phyloP scores from a whole-genome alignment of 2,797 vertebrate species.

The Rhinoraja longicauda region DNA sequence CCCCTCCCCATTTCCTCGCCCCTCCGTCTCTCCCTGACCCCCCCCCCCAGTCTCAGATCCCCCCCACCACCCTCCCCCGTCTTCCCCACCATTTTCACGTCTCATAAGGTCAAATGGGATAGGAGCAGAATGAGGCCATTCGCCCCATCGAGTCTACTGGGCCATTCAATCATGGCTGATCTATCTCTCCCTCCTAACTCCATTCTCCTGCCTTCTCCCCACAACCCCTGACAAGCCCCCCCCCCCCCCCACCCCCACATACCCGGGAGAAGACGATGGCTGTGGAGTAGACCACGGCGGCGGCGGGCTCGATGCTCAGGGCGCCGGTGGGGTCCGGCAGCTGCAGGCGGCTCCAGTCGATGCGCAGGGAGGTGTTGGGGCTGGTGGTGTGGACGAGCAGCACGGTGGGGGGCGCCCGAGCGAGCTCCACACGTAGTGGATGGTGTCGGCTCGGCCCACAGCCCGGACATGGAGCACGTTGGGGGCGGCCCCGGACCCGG shows the following conservation, averaged over 20 bases:
- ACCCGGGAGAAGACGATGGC: constrained; percentile 75
- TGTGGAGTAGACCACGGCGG: constrained; percentile 61
- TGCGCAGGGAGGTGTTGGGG: constrained; percentile 53
- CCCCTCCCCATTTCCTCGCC: too few species aligned
- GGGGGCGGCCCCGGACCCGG: constrained; percentile 42
- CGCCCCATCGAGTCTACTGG: too few species aligned
- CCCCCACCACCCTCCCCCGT: too few species aligned
- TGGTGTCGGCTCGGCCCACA: constrained; percentile 62
- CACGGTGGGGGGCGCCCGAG: constrained; percentile 69
- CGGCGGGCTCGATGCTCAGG: constrained; percentile 65
- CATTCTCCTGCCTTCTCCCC: too few species aligned
- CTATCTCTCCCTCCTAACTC: too few species aligned
- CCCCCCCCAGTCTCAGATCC: too few species aligned
- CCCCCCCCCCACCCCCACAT: background rate
- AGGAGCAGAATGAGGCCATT: too few species aligned
- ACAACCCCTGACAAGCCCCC: fast-evolving
- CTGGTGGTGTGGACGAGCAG: constrained; percentile 69
- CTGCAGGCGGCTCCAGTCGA: constrained; percentile 71
- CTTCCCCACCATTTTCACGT: too few species aligned
- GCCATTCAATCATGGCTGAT: too few species aligned
- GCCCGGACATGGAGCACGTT: constrained; percentile 73
- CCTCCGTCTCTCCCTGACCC: too few species aligned
- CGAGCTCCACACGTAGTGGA: constrained; percentile 79
- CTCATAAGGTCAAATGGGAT: too few species aligned
- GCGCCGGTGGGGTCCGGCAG: constrained; percentile 50